Base-by-base conservation (phyloP, 2,797 vertebrate genomes). In the Protosalanx chinensis region DNA sequence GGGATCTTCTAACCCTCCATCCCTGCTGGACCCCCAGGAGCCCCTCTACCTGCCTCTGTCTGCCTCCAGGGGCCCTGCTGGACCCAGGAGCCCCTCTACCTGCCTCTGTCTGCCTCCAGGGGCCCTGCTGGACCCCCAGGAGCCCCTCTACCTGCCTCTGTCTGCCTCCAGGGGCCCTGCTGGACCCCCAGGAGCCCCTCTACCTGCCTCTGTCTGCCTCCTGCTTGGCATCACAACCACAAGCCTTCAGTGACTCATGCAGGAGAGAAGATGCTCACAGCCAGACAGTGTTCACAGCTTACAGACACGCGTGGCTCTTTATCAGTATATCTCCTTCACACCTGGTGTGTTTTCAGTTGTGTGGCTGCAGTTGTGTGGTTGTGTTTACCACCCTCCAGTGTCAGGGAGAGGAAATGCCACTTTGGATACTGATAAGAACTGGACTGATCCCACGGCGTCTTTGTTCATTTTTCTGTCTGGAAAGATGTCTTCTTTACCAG, bases 1-100 rank as follows among this genome's bases (percentile, higher is more conserved):
- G 94, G 94, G 87, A 94, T 96, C 90, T 95, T 96, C 92, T 95
- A 84, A 91, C 71, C 56, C 41, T 10, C 2, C 41, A 46, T 2
- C 10, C 37, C 37, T 41, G 37, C 41, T 46, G 41, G 41, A 46
- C 6, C 35, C 41, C 5, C 41, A 8, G 2, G 8, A 46, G 41
- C 41, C 8, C 41, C 41, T 27, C 23, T 27, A 27, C 23, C 23
- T 27, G 23, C 23, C 23, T 37, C 35, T 46, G 41, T 46, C 37
- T 12, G 37, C 37, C 35, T 5, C 6, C 5, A 41, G 2, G 37
- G 37, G 37, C 1, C 2, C 35, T 27, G 23, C 35, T 7, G 35
- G 6, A 5, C 35, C 35, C 10, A 27, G 23, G 23, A 27, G 23
- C 23, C 23, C 23, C 23, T 27, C 23, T 27, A 27, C 23, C 23